Evolutionary conservation across 2,113 vertebrate species (phyloP), one percentile per base, ranked within the genome.

Genomic region (Anhinga rufa): DNA sequence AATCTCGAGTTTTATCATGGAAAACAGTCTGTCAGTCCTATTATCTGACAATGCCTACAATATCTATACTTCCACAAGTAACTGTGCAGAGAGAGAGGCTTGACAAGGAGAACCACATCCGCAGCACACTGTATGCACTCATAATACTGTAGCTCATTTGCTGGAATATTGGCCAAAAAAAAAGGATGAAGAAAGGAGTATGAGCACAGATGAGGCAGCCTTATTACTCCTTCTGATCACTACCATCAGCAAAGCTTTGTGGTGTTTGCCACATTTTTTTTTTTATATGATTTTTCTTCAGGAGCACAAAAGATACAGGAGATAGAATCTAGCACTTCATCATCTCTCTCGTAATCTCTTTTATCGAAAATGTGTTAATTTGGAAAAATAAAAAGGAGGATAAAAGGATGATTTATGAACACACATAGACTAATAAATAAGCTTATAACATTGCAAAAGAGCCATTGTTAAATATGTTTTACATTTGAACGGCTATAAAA

Each of bases 401-500:
- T 93, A 84, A 93, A 95, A 84, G 88, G 72, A 82, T 96, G 91
- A 93, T 95, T 97, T 96, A 97, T 95, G 94, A 89, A 92, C 84
- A 93, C n/a, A 46, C 78, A 62, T 34, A 82, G 89, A 22, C 70
- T 90, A 95, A 97, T 95, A 97, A 96, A 96, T 91, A 90, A 91
- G 81, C 74, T 85, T 91, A 82, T 74, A 93, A 85, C 92, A 10
- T 68, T 32, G 92, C 46, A 6, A 80, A 95, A 92, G 78, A 90
- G 86, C 62, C 26, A 32, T 55, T 82, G 94, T 95, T 74, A 92
- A 97, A 95, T 93, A 92, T 97, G 97, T 85, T 97, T 97, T 90
- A 94, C 92, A 97, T 97, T 97, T 96, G 92, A 95, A 95, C 66
- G 10, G 89, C 92, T 51, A 24, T 97, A 97, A 97, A 97, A 90